Evolutionary conservation across 2,888 invertebrate genomes (phyloP), one percentile per base, ranked within the genome.

Genomic region (Mantis religiosa): DNA sequence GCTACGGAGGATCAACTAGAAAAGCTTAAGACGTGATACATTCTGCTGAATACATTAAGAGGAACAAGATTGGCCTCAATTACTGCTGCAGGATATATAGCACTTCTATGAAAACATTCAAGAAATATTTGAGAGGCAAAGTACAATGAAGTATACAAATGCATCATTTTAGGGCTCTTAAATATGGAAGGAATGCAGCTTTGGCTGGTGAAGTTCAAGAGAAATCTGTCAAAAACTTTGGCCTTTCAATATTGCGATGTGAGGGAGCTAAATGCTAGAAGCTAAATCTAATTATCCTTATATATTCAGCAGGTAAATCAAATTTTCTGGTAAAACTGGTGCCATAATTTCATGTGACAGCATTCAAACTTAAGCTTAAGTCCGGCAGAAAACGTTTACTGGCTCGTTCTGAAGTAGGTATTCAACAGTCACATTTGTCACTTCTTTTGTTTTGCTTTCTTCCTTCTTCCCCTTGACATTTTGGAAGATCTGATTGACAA

Each of bases 351-450:
- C 41, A 87, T 41, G 87, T 14, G 27, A 34, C 28, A 8, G 27
- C 28, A 82, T n/a, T 25, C 30, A 20, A 82, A 83, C 25, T 25
- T 87, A 82, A 86, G 20, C 28, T 27, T 87, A n/a, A 12, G n/a
- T n/a, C n/a, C n/a, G n/a, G n/a, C 87, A 82, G 83, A 87, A 87
- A 0, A 28, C 25, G 87, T 87, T 30, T 27, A 87, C n/a, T 87
- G 87, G 82, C 34, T 28, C 87, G 82, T 30, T 54, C 30, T 20
- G 82, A 87, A n/a, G 87, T 4, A 12, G 34, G 83, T 6, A 87
- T 15, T n/a, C 30, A 87, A 41, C 34, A 0, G 20, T 2, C 83
- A 87, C 8, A 28, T 34, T 8, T 82, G 82, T 30, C 27, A 87
- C 20, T 82, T 87, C 83, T 87, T 34, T n/a, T n/a, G n/a, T n/a